phyloP scores from a whole-genome alignment of 30 jellyfish, hydroid and myxozoan genomes.

The Phacellophora camtschatica region DNA sequence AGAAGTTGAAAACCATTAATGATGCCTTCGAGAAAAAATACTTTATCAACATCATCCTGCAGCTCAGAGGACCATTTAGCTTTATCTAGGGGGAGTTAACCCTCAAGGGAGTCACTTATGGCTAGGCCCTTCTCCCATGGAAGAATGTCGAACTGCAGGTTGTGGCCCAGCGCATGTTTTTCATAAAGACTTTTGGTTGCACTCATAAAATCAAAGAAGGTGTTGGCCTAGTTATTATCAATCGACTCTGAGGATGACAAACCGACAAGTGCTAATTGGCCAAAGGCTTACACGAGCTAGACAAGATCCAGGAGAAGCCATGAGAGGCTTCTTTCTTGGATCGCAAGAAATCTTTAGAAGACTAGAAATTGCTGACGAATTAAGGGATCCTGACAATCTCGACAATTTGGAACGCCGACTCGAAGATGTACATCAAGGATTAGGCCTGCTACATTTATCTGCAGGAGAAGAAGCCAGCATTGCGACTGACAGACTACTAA shows the following conservation, averaged over 20 bases:
- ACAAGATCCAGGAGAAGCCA: not conserved
- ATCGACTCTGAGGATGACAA: not conserved
- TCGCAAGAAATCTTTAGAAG: not conserved
- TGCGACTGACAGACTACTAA: not conserved
- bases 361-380: not conserved
- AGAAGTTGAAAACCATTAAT: too few relatives aligned
- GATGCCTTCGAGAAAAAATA: too few relatives aligned
- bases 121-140: too few relatives aligned
- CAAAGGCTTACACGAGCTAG: not conserved
- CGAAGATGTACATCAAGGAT: not conserved
- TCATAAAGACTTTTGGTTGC: too few relatives aligned
- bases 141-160: too few relatives aligned
- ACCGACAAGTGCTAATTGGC: not conserved
- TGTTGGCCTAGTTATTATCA: not conserved
- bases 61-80: too few relatives aligned
- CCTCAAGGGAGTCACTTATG: too few relatives aligned
- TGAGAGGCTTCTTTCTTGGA: not conserved
- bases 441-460: not conserved
- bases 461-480: not conserved
- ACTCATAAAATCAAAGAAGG: too few relatives aligned
- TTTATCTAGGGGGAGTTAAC: too few relatives aligned
- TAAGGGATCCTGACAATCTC: not conserved
- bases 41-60: too few relatives aligned
- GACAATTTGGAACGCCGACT: not conserved
- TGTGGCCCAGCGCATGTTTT: too few relatives aligned